Evolutionary conservation across 2,888 invertebrate genomes (phyloP), one percentile per base, ranked within the genome.

Genomic region (Oegoconia quadripuncta): DNA sequence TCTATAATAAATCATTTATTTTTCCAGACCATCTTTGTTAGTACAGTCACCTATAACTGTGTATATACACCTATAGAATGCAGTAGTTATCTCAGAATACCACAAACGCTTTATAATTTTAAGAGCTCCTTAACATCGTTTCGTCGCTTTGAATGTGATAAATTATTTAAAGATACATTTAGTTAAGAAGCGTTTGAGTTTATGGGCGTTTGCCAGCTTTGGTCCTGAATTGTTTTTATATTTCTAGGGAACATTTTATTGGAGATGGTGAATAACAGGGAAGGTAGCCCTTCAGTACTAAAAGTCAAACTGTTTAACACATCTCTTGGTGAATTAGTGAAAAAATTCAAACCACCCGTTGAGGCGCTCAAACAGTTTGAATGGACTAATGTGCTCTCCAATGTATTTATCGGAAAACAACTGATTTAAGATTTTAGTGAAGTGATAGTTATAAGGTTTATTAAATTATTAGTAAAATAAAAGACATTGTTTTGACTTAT

Each of bases 321-420:
- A 51, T 68, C 86, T 15, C 51, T 88, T 26, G 50, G 60, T 25
- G 72, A 79, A 34, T 58, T 88, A 28, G 52, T 87, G 1, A 52
- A 55, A n/a, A 63, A 62, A 32, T 84, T 77, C 37, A 74, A 58
- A 44, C 82, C 88, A 2, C 83, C 84, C 16, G 74, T 81, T 13
- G 65, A 72, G 52, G 60, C 65, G 8, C 70, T 70, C 1, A 79
- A 78, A 49, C 63, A 68, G 37, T 63, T 82, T 9, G 71, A 77
- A 56, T 84, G 83, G 81, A 69, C 66, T n/a, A 69, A 69, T 52
- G 50, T 84, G 11, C 36, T 86, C n/a, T 76, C 83, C 13, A 87
- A 81, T 52, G 61, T 87, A 23, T 61, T 84, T 14, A 68, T 69
- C 37, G 87, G 86, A 25, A 84, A 86, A 50, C 82, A 82, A 63